Conservation (phyloP, 1,140 invertebrate genomes). For the Agraylea sexmaculata region DNA sequence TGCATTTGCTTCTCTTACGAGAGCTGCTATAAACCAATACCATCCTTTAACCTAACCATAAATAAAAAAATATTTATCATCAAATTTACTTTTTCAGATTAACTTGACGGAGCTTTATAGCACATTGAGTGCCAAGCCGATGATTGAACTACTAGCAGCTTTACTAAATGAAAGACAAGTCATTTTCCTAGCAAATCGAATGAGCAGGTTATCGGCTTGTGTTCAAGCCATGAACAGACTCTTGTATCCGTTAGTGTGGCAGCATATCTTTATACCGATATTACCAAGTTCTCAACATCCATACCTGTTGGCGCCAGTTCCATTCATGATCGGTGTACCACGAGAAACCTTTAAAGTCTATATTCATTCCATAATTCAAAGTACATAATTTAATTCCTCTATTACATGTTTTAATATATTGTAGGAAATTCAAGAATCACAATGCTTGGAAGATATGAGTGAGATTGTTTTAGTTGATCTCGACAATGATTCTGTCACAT, state of each 20-base stretch:
- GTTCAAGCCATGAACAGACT: slow-evolving; percentile 88
- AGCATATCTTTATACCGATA: slow-evolving; percentile 94
- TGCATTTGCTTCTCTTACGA: neutral
- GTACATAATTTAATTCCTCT: neutral
- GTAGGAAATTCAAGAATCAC: slow-evolving; percentile 8
- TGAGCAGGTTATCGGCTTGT: slow-evolving; percentile 80
- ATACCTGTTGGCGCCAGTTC: slow-evolving; percentile 88
- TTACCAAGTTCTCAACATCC: slow-evolving; percentile 78
- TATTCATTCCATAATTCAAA: slow-evolving; percentile 1
- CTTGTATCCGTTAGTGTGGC: slow-evolving; percentile 96
- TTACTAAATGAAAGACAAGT: slow-evolving; percentile 88
- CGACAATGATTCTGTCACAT: slow-evolving; percentile 8
- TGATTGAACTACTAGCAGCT: slow-evolving; percentile 89
- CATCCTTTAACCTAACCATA: neutral
- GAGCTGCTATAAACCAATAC: neutral
- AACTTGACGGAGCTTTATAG: slow-evolving; percentile 95
- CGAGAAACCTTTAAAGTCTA: slow-evolving; percentile 63
- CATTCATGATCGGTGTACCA: slow-evolving; percentile 89
- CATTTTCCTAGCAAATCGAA: slow-evolving; percentile 75
- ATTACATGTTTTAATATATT: neutral
- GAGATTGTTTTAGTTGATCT: slow-evolving; percentile 13
- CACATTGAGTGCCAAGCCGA: slow-evolving; percentile 80
- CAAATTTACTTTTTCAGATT: slow-evolving; percentile 57
- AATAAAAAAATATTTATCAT: neutral
- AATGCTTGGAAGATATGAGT: slow-evolving; percentile 9